phyloP scores from a whole-genome alignment of 2,888 invertebrate species.

The Diarsia rubi region DNA sequence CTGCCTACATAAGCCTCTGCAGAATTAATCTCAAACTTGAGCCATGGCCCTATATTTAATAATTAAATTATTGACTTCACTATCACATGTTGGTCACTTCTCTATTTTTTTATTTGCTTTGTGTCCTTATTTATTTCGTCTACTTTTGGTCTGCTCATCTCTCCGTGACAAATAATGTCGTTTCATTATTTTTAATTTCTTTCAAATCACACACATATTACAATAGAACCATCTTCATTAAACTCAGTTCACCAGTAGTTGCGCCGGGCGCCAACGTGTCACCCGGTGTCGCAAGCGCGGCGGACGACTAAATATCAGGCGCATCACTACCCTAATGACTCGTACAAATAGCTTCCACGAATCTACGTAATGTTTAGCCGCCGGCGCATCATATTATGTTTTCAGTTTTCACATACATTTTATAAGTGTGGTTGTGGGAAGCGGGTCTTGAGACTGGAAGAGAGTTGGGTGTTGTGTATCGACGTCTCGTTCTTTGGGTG shows the following conservation, averaged over 20 bases:
- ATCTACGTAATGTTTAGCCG: constrained; percentile 51
- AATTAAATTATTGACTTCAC: neutral
- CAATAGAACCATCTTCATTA: neutral
- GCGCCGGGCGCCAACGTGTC: constrained; percentile 76
- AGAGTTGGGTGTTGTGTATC: neutral
- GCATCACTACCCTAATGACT: constrained; percentile 86
- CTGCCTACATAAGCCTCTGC: neutral
- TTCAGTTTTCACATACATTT: constrained; percentile 57
- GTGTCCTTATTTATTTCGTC: neutral
- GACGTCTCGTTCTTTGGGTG: neutral
- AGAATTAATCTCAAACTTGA: neutral
- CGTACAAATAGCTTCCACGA: constrained; percentile 76
- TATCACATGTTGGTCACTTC: neutral
- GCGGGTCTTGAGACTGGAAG: constrained; percentile 9
- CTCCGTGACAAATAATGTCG: neutral
- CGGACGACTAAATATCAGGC: constrained; percentile 85
- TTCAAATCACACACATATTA: neutral
- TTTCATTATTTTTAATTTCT: neutral
- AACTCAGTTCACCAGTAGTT: constrained; percentile 47
- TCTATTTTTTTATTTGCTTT: neutral
- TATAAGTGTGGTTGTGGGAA: constrained; percentile 43
- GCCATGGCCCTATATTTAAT: neutral
- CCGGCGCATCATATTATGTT: constrained; percentile 47
- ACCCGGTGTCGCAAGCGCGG: constrained; percentile 79
- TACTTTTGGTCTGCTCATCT: neutral